Evolutionary conservation across 2,888 invertebrate species (phyloP).

Genomic region (Hipparchia semele): DNA sequence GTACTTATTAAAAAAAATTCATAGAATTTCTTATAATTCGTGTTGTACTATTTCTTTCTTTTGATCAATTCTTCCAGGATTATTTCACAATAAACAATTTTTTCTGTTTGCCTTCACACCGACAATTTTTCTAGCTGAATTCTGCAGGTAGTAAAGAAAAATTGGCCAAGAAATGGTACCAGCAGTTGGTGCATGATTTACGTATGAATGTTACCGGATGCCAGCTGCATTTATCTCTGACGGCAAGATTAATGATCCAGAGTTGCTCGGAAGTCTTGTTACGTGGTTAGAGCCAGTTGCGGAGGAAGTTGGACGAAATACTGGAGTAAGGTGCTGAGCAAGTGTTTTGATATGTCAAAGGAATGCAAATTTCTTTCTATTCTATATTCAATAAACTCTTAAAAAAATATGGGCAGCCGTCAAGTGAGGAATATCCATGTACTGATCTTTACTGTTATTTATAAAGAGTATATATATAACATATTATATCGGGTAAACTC

Average conservation of each 20-base stretch:
- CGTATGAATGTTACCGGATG: conserved; percentile 9
- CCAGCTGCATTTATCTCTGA: conserved; percentile 17
- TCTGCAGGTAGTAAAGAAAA: too few species aligned
- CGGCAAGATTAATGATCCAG: conserved; percentile 6
- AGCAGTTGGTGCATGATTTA: conserved; percentile 7
- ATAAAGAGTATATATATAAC: neutral
- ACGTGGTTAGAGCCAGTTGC: conserved; percentile 9
- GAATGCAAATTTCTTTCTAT: too few species aligned
- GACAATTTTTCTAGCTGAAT: neutral
- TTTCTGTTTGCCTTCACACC: neutral
- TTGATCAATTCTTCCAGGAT: too few species aligned
- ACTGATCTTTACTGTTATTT: too few species aligned
- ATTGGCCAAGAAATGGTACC: neutral
- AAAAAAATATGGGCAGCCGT: too few species aligned
- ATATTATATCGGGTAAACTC: neutral
- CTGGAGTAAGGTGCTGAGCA: neutral
- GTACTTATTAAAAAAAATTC: too few species aligned
- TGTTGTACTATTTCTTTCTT: too few species aligned
- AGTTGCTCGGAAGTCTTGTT: conserved; percentile 9
- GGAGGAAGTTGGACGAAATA: neutral
- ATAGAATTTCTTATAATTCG: too few species aligned
- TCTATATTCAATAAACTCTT: too few species aligned
- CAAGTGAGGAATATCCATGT: too few species aligned
- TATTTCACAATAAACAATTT: too few species aligned
- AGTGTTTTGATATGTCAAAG: neutral